A percentile compares a stretch with the other conserved stretches of the same genome.
phyloP scores from a whole-genome alignment of 1,140 invertebrate species.

The Hycleus cichorii region DNA sequence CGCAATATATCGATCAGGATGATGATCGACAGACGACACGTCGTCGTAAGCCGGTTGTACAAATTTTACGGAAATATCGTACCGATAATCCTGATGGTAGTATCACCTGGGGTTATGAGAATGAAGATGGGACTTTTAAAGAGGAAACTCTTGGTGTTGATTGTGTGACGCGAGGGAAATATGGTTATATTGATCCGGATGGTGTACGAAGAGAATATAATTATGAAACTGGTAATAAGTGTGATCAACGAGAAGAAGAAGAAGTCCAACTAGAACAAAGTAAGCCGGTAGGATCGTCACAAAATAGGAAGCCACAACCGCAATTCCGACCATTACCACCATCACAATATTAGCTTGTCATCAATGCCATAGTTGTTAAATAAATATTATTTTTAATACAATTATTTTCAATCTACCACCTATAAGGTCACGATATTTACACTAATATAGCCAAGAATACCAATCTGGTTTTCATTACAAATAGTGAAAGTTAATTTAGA shows the following conservation, averaged over 20 bases:
- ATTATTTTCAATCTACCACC: too few species aligned
- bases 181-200: constrained; percentile 76
- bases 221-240: constrained; percentile 37
- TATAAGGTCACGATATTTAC: too few species aligned
- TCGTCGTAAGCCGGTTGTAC: constrained; percentile 60
- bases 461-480: too few species aligned
- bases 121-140: constrained; percentile 71
- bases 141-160: constrained; percentile 74
- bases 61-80: constrained; percentile 65
- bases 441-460: too few species aligned
- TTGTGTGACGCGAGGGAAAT: constrained; percentile 72
- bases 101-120: constrained; percentile 80
- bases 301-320: constrained; percentile 1
- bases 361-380: too few species aligned
- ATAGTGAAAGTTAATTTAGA: too few species aligned
- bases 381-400: too few species aligned
- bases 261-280: constrained; percentile 20
- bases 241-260: constrained; percentile 32
- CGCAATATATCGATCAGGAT: constrained; percentile 22
- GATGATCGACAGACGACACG: constrained; percentile 26
- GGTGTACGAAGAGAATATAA: constrained; percentile 44
- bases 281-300: constrained; percentile 12
- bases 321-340: background rate
- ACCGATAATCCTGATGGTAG: constrained; percentile 74
- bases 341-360: too few species aligned